Base-by-base conservation (phyloP, 2,113 vertebrate species). In the Neotoma lepida region DNA sequence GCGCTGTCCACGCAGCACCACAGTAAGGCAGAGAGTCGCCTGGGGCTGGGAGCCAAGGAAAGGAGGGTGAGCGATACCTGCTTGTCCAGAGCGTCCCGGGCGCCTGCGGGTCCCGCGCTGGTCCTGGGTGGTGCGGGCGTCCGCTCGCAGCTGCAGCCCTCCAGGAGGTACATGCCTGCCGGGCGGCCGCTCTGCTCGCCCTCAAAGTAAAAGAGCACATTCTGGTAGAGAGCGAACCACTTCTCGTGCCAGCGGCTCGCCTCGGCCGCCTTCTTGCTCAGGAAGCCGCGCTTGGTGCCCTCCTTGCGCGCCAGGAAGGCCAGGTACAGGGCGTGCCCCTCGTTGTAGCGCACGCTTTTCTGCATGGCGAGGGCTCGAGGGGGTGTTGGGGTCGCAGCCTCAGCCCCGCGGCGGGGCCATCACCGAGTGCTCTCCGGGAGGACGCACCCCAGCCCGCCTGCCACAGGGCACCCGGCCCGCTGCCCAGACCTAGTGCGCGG, bases 241-340 rank as follows among this genome's bases (percentile, higher is more conserved):
- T 99, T 99, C 87, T 99, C 99, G 96, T 99, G 99, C 99, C 99
- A 99, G 91, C 99, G 99, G 98, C 99, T 99, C 97, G 99, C 99
- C 97, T 99, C 99, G 44, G 99, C 98, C 3, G 99, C 98, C 98
- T 99, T 99, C 98, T 99, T 99, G 98, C 99, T 98, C 96, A 99
- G 98, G 97, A 98, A 99, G 95, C 99, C 99, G 96, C 99, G 99
- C 98, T 99, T 99, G 92, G 99, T 99, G 66, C 99, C 99, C 91
- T 99, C 99, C 98, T 99, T 99, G 97, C 99, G 99, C 98, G 99
- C 99, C 88, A 99, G 97, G 89, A 98, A 96, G 58, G 99, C 99
- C 97, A 99, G 98, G 97, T 99, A 99, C 96, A 99, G 97, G 98
- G 99, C 99, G 98, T 99, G 99, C 77, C 99, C 99, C 98, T 99